These are phyloP conservation scores for Dysmachus trigonus DNA, from an alignment of 2,888 invertebrate genomes.

Conservation along the genomic window DNA sequence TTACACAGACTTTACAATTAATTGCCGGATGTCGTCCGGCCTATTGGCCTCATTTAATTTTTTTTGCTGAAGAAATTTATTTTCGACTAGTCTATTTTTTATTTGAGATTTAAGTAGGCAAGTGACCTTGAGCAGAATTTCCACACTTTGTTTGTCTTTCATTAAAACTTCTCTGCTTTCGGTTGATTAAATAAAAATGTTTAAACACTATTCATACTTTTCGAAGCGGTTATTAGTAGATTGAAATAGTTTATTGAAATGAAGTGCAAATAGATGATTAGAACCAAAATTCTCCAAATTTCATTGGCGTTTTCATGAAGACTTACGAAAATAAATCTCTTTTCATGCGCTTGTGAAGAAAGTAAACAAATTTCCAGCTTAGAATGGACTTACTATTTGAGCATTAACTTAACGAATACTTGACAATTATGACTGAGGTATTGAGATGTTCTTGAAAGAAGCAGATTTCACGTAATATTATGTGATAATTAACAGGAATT, in stretches of 20 bases:
- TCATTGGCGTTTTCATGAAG: background rate
- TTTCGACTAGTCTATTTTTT: background rate
- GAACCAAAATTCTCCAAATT: background rate
- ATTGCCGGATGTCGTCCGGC: background rate
- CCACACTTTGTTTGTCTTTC: background rate
- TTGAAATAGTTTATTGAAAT: background rate
- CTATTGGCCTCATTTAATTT: background rate
- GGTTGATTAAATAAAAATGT: background rate
- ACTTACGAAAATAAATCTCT: background rate
- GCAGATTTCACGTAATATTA: background rate
- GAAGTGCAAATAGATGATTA: background rate
- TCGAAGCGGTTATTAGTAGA: background rate
- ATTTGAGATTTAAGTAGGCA: background rate
- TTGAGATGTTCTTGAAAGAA: background rate
- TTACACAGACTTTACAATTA: background rate
- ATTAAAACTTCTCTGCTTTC: background rate
- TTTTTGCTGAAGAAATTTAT: background rate
- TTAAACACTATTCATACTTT: background rate
- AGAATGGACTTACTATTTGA: background rate
- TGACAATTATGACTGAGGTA: background rate
- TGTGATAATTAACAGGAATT: background rate
- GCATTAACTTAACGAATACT: background rate
- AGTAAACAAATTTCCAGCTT: background rate
- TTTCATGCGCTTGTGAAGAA: background rate
- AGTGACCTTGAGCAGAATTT: background rate